These are phyloP conservation scores for Drosophila phalerata DNA, from an alignment of 2,888 invertebrate species.

Conservation along the genomic window DNA sequence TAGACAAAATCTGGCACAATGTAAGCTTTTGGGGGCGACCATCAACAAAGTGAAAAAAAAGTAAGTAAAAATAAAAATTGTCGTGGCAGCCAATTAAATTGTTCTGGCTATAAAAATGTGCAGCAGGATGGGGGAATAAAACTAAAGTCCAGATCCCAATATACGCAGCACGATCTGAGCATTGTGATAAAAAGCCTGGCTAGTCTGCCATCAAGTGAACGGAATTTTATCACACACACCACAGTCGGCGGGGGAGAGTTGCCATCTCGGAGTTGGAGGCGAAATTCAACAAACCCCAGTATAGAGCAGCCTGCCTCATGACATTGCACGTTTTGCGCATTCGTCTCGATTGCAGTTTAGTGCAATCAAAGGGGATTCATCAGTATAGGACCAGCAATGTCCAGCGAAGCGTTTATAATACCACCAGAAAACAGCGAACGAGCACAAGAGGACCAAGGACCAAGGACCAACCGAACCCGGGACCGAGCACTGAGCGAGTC, in stretches of 20 bases:
- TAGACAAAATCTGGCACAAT: slow-evolving; percentile 61
- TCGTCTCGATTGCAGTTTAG: slow-evolving; percentile 81
- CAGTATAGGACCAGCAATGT: slow-evolving; percentile 72
- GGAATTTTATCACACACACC: slow-evolving; percentile 69
- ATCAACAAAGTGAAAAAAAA: slow-evolving; percentile 22
- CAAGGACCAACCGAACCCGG: slow-evolving; percentile 5
- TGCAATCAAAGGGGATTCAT: slow-evolving; percentile 83
- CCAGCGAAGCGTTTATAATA: slow-evolving; percentile 83
- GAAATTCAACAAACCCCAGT: slow-evolving; percentile 21
- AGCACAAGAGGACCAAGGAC: slow-evolving; percentile 9
- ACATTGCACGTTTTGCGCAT: slow-evolving; percentile 76
- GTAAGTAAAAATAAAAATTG: slow-evolving; percentile 18
- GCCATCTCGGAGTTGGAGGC: neutral
- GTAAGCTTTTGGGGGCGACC: slow-evolving; percentile 47
- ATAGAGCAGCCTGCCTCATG: slow-evolving; percentile 53
- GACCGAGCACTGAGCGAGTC: slow-evolving; percentile 51
- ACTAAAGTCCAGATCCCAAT: slow-evolving; percentile 42
- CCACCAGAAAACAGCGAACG: slow-evolving; percentile 58
- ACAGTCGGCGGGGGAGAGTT: neutral
- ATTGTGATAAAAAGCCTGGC: slow-evolving; percentile 62
- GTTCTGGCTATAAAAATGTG: slow-evolving; percentile 74
- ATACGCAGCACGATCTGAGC: slow-evolving; percentile 61
- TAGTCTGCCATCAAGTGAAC: slow-evolving; percentile 55
- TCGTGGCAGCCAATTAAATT: slow-evolving; percentile 74
- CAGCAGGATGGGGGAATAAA: slow-evolving; percentile 41